These are phyloP conservation scores for Ataeniobius toweri DNA, from an alignment of 2,797 vertebrate genomes.

Conservation along the genomic window DNA sequence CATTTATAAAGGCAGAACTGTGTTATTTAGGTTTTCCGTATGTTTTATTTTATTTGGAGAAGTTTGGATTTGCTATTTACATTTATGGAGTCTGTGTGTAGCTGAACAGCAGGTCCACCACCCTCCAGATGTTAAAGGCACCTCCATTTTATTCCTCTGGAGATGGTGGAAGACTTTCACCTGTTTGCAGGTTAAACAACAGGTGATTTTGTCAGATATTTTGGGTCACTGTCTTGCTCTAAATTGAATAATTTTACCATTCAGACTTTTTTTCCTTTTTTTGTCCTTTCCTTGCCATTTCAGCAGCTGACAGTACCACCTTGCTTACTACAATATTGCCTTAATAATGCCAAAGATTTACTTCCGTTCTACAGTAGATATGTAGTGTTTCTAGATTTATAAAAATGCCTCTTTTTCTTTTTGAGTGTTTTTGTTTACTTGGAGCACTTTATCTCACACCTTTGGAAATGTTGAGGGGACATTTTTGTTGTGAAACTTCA, in stretches of 20 bases:
- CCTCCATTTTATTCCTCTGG: not conserved
- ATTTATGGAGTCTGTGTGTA: constrained; percentile 1
- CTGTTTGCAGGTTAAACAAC: not conserved
- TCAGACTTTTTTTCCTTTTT: not conserved
- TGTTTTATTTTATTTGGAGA: constrained; percentile 1
- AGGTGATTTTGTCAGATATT: not conserved
- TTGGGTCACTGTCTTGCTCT: not conserved
- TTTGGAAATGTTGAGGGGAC: not conserved
- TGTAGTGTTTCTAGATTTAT: not conserved
- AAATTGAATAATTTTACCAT: not conserved
- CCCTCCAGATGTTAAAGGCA: not conserved
- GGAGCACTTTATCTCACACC: not conserved
- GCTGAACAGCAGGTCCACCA: not conserved
- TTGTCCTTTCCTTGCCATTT: not conserved
- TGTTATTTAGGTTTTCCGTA: not conserved
- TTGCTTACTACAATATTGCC: not conserved
- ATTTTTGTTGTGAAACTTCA: not conserved
- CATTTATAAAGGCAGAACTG: constrained; percentile 34
- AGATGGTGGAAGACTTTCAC: not conserved
- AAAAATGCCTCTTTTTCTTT: not conserved
- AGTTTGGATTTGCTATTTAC: constrained; percentile 20
- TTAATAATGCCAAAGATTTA: not conserved
- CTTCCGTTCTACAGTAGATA: not conserved
- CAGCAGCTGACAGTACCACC: not conserved
- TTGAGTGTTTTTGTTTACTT: not conserved